Evolutionary conservation across 2,113 vertebrate genomes (phyloP).

Genomic region (Numida meleagris): DNA sequence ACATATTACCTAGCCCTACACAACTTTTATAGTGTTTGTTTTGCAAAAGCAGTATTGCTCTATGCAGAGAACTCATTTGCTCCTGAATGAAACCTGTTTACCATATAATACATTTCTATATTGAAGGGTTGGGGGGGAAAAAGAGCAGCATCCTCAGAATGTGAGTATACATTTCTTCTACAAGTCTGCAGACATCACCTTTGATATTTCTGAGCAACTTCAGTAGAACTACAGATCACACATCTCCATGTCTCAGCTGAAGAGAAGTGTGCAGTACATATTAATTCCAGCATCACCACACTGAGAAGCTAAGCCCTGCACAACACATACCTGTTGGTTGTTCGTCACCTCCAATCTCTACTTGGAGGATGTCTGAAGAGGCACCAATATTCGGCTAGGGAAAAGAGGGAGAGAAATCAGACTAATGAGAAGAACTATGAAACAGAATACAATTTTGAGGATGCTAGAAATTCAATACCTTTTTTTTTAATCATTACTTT

Average conservation of each 20-base stretch:
- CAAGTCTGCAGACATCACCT: neutral
- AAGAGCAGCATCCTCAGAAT: fast-evolving
- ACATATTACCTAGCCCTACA: neutral
- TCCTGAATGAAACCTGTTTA: neutral
- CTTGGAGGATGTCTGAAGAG: conserved; percentile 94
- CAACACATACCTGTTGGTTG: conserved; percentile 90
- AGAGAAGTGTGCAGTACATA: neutral
- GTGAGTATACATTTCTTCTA: neutral
- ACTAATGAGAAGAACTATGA: neutral
- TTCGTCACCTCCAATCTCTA: conserved; percentile 96
- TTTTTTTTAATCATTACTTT: too few species aligned
- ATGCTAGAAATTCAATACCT: neutral
- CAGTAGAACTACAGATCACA: neutral
- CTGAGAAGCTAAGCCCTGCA: neutral
- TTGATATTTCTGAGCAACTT: neutral
- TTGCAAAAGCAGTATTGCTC: neutral
- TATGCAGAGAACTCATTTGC: neutral
- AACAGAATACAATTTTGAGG: neutral
- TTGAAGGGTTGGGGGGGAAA: too few species aligned
- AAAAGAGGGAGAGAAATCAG: conserved; percentile 18
- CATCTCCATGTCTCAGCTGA: neutral
- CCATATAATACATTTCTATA: neutral
- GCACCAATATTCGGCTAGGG: conserved; percentile 96
- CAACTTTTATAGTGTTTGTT: neutral
- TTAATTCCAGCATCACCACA: neutral